Evolutionary conservation across 2,113 vertebrate genomes (phyloP).

Genomic region (Ptychochromis oligacanthus): DNA sequence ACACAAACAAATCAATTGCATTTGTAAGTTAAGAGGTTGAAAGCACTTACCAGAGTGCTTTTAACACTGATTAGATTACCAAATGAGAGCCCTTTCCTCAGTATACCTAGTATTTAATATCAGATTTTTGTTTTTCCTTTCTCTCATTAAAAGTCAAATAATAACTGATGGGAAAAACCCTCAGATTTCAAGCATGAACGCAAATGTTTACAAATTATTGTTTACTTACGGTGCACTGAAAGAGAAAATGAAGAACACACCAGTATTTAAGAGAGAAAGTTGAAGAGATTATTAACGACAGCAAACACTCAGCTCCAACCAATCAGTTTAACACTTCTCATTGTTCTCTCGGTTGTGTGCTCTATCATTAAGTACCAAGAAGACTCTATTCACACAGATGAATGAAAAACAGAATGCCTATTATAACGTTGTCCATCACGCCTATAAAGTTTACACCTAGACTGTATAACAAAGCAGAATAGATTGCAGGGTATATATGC

Average conservation of each 20-base stretch:
- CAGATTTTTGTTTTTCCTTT: background rate
- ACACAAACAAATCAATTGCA: conserved; percentile 77
- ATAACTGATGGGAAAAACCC: background rate
- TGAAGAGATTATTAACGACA: conserved; percentile 7
- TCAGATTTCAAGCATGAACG: background rate
- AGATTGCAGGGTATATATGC: conserved; percentile 59
- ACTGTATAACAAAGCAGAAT: conserved; percentile 54
- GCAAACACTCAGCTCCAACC: conserved; percentile 7
- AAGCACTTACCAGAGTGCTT: conserved; percentile 79
- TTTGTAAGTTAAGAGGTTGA: conserved; percentile 77
- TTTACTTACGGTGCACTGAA: background rate
- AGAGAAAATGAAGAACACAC: background rate
- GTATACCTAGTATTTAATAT: conserved; percentile 3
- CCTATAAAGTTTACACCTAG: conserved; percentile 47
- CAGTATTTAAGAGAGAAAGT: background rate
- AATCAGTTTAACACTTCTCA: conserved; percentile 30
- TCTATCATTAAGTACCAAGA: conserved; percentile 30
- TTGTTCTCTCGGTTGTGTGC: conserved; percentile 16
- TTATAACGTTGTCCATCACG: conserved; percentile 59
- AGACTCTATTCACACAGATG: conserved; percentile 8
- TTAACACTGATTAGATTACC: conserved; percentile 65
- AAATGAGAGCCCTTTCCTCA: background rate
- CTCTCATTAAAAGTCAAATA: background rate
- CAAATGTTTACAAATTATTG: conserved; percentile 13
- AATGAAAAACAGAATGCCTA: background rate